Evolutionary conservation across 2,888 invertebrate genomes (phyloP).

Genomic region (Cylloceria caligata): DNA sequence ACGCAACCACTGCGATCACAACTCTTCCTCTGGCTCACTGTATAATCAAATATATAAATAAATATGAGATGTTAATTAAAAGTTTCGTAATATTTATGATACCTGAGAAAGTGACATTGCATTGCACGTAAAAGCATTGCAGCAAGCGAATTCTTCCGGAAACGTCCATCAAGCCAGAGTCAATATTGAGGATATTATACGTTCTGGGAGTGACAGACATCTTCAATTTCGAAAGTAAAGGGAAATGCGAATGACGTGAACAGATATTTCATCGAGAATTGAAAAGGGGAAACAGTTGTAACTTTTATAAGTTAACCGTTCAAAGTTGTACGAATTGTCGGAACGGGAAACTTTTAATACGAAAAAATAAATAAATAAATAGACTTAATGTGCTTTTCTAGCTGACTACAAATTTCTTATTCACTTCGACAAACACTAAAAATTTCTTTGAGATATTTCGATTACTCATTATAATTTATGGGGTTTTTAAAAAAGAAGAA

Average conservation of each 20-base stretch:
- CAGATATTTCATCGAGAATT: conserved; percentile 5
- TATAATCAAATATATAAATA: conserved; percentile 67
- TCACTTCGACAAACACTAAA: too few species aligned
- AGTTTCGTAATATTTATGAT: conserved; percentile 51
- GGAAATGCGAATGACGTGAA: conserved; percentile 16
- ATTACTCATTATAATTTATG: too few species aligned
- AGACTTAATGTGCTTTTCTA: neutral
- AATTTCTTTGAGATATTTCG: too few species aligned
- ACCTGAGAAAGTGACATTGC: neutral
- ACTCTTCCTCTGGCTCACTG: neutral
- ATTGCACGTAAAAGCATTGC: neutral
- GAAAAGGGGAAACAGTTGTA: conserved; percentile 15
- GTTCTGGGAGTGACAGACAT: conserved; percentile 33
- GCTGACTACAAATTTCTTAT: too few species aligned
- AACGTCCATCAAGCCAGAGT: conserved; percentile 21
- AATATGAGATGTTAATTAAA: conserved; percentile 72
- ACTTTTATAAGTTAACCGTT: neutral
- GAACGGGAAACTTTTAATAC: neutral
- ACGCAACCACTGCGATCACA: conserved; percentile 31
- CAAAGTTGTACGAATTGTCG: neutral
- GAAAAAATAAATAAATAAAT: neutral
- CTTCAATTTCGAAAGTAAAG: conserved; percentile 16
- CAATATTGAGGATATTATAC: conserved; percentile 53
- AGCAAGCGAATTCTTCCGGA: conserved; percentile 36
- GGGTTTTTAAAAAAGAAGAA: too few species aligned